These are phyloP conservation scores for Agapornis roseicollis DNA, from an alignment of 2,113 vertebrate genomes.

Conservation along the genomic window DNA sequence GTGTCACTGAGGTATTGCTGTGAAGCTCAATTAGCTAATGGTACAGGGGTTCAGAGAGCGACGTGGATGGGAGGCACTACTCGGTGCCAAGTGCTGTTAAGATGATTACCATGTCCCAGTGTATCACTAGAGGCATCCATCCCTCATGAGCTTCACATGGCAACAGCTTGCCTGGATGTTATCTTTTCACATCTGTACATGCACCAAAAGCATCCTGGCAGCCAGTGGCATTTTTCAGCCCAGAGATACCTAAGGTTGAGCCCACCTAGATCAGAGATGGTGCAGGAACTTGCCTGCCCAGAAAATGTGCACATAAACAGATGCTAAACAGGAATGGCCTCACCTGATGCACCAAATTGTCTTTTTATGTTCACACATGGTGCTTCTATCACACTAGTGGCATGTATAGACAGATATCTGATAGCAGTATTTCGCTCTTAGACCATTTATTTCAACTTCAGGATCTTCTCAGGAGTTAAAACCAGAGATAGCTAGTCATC, in stretches of 20 bases:
- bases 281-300: neutral
- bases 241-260: neutral
- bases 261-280: neutral
- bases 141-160: neutral
- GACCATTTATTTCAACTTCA: neutral
- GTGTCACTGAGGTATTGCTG: neutral
- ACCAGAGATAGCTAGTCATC: neutral
- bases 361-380: neutral
- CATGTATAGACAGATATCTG: neutral
- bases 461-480: neutral
- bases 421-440: neutral
- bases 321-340: neutral
- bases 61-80: neutral
- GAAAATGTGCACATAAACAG: neutral
- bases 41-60: neutral
- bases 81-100: constrained; percentile 6
- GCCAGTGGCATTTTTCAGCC: neutral
- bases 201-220: neutral
- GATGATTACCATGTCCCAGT: neutral
- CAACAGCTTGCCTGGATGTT: neutral
- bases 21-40: constrained; percentile 43
- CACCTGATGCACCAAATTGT: neutral
- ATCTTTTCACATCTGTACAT: neutral
- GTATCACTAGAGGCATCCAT: neutral
- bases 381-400: fast-evolving